A percentile compares a stretch with the other conserved stretches of the same genome.
Conservation (phyloP, 2,113 vertebrate genomes). For the Empidonax alnorum region DNA sequence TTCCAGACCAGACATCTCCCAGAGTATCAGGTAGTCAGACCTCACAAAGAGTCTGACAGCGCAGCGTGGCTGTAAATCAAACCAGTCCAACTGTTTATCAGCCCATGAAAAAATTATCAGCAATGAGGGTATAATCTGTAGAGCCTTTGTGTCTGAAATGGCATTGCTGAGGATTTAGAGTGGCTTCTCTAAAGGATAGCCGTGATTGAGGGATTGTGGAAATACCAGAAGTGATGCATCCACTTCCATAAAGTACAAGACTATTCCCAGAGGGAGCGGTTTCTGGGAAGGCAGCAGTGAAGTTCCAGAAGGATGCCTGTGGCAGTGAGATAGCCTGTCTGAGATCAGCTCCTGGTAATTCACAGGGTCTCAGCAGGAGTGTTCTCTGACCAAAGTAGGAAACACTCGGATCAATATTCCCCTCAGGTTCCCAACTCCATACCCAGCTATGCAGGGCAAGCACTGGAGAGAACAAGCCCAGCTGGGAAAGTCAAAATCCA, state of each 20-base stretch:
- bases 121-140: neutral
- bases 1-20: neutral
- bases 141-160: neutral
- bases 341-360: neutral
- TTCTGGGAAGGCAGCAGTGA: slow-evolving; percentile 16
- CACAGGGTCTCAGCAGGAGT: neutral
- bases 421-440: neutral
- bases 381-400: neutral
- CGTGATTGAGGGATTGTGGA: neutral
- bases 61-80: neutral
- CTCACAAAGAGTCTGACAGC: neutral
- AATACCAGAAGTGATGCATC: neutral
- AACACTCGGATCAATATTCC: neutral
- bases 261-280: neutral
- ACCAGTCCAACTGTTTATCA: neutral
- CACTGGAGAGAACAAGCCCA: neutral
- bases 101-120: neutral
- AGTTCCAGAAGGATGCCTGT: neutral
- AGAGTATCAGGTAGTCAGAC: neutral
- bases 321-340: neutral
- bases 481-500: neutral
- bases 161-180: neutral
- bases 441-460: neutral
- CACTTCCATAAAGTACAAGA: neutral
- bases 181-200: neutral